phyloP scores from a whole-genome alignment of 2,113 vertebrate genomes.

The Meriones unguiculatus region DNA sequence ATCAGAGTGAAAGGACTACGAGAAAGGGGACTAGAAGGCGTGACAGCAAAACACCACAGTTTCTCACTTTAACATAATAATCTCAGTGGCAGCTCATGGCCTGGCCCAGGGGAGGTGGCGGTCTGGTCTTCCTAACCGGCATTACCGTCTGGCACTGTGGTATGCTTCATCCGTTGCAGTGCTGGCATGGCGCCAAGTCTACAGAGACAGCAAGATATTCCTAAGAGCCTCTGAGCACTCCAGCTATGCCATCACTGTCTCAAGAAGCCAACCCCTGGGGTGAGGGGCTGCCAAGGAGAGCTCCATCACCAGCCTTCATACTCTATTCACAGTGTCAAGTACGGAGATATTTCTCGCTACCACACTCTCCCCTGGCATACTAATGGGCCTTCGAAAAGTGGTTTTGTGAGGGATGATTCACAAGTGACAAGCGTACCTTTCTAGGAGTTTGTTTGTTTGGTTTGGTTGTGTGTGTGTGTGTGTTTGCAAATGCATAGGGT shows the following conservation, averaged over 20 bases:
- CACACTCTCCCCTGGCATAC: neutral
- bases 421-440: neutral
- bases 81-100: neutral
- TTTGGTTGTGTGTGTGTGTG: neutral
- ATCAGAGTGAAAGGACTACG: slow-evolving; percentile 28
- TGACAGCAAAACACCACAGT: neutral
- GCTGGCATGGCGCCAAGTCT: neutral
- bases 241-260: neutral
- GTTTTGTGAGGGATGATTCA: neutral
- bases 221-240: neutral
- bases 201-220: neutral
- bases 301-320: neutral
- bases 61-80: neutral
- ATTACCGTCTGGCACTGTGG: neutral
- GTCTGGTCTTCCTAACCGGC: too few relatives aligned
- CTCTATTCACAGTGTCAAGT: neutral
- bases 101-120: neutral
- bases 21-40: neutral
- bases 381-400: neutral
- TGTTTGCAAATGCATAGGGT: neutral
- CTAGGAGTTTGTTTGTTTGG: neutral
- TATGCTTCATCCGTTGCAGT: neutral
- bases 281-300: too few relatives aligned
- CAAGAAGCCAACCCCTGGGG: neutral
- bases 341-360: neutral